Evolutionary conservation across 2,888 invertebrate genomes (phyloP).

Genomic region (Chelonus formosanus): DNA sequence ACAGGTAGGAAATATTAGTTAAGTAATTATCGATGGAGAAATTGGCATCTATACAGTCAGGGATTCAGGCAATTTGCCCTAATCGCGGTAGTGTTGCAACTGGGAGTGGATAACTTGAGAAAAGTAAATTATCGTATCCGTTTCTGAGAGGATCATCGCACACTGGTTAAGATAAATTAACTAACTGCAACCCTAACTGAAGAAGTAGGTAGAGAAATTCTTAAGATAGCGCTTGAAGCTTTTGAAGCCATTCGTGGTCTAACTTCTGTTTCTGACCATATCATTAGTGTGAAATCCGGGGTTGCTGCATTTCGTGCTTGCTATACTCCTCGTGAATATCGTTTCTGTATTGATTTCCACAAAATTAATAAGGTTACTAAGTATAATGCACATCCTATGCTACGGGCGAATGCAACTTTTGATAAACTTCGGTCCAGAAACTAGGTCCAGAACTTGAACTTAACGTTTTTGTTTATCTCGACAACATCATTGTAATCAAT

Average conservation of each 20-base stretch:
- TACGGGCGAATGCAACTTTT: conserved; percentile 39
- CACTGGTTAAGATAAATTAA: background rate
- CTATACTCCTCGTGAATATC: conserved; percentile 35
- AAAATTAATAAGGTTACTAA: conserved; percentile 50
- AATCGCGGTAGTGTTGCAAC: background rate
- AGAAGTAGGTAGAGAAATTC: background rate
- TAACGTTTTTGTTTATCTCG: conserved; percentile 26
- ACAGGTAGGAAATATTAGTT: no score
- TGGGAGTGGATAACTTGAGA: conserved; percentile 3
- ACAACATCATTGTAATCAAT: conserved; percentile 15
- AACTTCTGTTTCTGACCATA: conserved; percentile 15
- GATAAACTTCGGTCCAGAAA: background rate
- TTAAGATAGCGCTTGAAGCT: no score
- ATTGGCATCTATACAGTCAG: no score
- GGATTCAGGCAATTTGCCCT: no score
- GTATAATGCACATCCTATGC: no score
- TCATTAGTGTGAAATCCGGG: conserved; percentile 22
- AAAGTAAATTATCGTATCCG: background rate
- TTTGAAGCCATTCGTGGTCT: background rate
- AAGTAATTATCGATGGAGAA: no score
- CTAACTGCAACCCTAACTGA: background rate
- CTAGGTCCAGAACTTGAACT: background rate
- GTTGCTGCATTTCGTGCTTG: conserved; percentile 30
- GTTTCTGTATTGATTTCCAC: conserved; percentile 49
- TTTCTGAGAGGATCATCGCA: background rate